Percentiles rank a stretch among this genome's conserved stretches.
phyloP scores from a whole-genome alignment of 2,888 invertebrate species.

The Elegia similella region DNA sequence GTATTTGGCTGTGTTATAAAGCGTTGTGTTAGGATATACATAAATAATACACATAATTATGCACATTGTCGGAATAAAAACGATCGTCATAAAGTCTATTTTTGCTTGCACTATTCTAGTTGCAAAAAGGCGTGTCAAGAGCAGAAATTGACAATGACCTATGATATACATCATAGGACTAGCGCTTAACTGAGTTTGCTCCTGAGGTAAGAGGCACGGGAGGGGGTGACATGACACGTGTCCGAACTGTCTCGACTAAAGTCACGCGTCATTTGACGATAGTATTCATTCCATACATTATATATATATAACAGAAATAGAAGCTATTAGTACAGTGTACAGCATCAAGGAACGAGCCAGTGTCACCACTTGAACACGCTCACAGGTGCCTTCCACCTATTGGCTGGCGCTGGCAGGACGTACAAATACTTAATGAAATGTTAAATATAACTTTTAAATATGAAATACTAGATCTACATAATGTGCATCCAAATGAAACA shows the following conservation, averaged over 20 bases:
- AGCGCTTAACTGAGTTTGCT: too few relatives aligned
- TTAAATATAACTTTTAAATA: too few relatives aligned
- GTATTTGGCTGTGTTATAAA: neutral
- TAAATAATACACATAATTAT: neutral
- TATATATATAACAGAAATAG: neutral
- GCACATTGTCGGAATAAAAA: neutral
- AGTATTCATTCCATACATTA: neutral
- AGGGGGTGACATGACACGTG: too few relatives aligned
- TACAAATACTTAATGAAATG: too few relatives aligned
- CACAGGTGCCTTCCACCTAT: conserved; percentile 49
- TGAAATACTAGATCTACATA: too few relatives aligned
- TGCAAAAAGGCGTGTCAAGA: too few relatives aligned
- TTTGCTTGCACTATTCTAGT: too few relatives aligned
- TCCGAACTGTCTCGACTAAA: too few relatives aligned
- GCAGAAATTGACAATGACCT: neutral
- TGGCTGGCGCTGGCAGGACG: conserved; percentile 35
- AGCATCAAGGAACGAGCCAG: conserved; percentile 44
- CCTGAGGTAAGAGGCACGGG: too few relatives aligned
- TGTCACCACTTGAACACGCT: conserved; percentile 63
- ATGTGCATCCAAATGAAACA: too few relatives aligned
- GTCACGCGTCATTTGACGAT: neutral
- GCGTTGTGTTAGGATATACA: neutral
- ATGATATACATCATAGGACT: too few relatives aligned
- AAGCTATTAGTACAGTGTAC: conserved; percentile 27
- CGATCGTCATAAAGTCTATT: neutral